Evolutionary conservation across 2,888 invertebrate species (phyloP).

Genomic region (Caenorhabditis zanzibari): DNA sequence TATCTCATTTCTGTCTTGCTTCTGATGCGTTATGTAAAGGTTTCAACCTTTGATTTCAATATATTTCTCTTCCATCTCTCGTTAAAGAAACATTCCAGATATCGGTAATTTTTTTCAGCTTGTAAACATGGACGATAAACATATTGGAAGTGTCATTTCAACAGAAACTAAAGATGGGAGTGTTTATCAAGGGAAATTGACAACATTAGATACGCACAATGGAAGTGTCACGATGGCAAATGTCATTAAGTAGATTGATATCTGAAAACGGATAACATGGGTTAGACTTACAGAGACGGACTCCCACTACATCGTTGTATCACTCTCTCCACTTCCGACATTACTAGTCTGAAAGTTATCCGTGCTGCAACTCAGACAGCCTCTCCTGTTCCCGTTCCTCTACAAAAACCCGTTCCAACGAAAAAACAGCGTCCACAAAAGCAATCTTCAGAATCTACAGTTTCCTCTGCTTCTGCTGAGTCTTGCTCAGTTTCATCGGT

Average conservation of each 20-base stretch:
- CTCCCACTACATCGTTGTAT: slow-evolving; percentile 39
- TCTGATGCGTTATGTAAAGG: background rate
- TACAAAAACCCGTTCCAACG: background rate
- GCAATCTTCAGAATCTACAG: background rate
- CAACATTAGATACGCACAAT: slow-evolving; percentile 53
- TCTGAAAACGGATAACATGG: background rate
- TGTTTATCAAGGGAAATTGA: slow-evolving; percentile 72
- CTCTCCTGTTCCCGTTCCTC: background rate
- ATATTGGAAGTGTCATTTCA: slow-evolving; percentile 73
- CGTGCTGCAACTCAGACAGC: slow-evolving; percentile 1
- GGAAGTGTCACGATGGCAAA: slow-evolving; percentile 63
- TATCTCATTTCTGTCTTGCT: background rate
- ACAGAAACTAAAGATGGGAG: slow-evolving; percentile 70
- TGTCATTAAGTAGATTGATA: slow-evolving; percentile 57
- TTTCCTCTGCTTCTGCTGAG: slow-evolving; percentile 1
- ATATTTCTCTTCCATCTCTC: background rate
- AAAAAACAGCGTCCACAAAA: slow-evolving; percentile 16
- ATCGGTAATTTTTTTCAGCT: background rate
- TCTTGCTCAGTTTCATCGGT: slow-evolving; percentile 26
- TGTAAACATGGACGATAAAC: slow-evolving; percentile 62
- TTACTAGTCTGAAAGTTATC: slow-evolving; percentile 28
- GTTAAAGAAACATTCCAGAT: background rate
- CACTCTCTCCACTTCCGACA: slow-evolving; percentile 28
- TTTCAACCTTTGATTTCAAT: background rate
- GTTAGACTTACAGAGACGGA: slow-evolving; percentile 30